Base-by-base conservation (phyloP, 2,113 vertebrate genomes). In the Cyanoderma ruficeps region DNA sequence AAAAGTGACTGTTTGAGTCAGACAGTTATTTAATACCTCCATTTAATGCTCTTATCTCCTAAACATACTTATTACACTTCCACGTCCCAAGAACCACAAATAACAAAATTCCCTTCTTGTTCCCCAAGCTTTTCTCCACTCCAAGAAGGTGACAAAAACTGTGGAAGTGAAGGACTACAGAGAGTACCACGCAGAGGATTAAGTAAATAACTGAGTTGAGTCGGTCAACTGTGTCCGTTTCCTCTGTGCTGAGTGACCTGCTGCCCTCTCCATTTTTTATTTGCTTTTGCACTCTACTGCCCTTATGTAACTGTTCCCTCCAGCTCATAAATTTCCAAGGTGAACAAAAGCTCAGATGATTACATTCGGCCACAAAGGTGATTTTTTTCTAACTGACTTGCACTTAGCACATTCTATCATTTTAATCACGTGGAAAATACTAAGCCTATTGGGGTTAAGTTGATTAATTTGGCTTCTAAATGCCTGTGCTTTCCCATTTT, bases 231-330 rank as follows among this genome's bases (percentile, higher is more conserved):
- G 79, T 85, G 74, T n/a, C 93, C 39, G 24, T 83, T 91, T 83
- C 76, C 83, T 77, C 68, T 81, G 56, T 56, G 75, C 47, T 0
- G 35, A 75, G 46, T 86, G 90, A 96, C 93, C 92, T 2, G 3
- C 57, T 93, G 95, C 77, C 80, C 91, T 93, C 83, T 76, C 89
- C 41, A 35, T 57, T 92, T 94, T 95, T 90, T 91, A 80, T 93
- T 95, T 94, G 94, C 89, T 95, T 96, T 92, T 83, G 90, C 75
- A 52, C 86, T 88, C 65, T 49, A 83, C 80, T 25, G 57, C 63
- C 50, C 69, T 97, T 97, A 97, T 61, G 80, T 97, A 97, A 97
- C 94, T 90, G 90, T 93, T 96, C 96, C 83, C 93, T 95, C 75
- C 88, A 94, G 95, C 79, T 71, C 90, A 89, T 37, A 82, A 81